A percentile compares a stretch with the other conserved stretches of the same genome.
These are phyloP conservation scores for Sarcophaga variegata DNA, from an alignment of 2,888 invertebrate species.

Conservation along the genomic window DNA sequence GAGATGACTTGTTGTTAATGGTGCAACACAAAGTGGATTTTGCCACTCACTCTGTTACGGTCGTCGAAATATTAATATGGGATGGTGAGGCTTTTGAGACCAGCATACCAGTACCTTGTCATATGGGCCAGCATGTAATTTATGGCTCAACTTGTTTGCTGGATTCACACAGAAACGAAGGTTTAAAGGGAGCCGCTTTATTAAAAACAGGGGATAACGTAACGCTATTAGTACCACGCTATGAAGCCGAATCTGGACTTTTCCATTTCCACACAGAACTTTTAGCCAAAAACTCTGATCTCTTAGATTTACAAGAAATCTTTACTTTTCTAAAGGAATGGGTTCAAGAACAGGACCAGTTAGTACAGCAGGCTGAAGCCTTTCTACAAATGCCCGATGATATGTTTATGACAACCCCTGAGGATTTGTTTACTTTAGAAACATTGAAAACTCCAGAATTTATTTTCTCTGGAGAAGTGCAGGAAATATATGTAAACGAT, in stretches of 20 bases:
- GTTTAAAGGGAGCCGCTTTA: constrained; percentile 77
- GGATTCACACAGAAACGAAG: constrained; percentile 77
- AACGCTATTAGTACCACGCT: constrained; percentile 78
- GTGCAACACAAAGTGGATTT: constrained; percentile 81
- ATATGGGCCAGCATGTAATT: constrained; percentile 72
- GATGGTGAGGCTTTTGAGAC: constrained; percentile 80
- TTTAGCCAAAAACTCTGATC: constrained; percentile 76
- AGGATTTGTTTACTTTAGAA: constrained; percentile 66
- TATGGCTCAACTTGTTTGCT: constrained; percentile 79
- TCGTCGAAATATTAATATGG: constrained; percentile 81
- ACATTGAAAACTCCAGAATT: constrained; percentile 73
- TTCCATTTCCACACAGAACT: constrained; percentile 78
- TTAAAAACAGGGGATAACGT: constrained; percentile 74
- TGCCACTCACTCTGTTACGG: constrained; percentile 77
- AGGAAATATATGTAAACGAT: constrained; percentile 75
- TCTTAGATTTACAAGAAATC: constrained; percentile 77
- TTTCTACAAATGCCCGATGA: constrained; percentile 59
- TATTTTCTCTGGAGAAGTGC: constrained; percentile 73
- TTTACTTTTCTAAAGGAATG: constrained; percentile 75
- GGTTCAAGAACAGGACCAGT: constrained; percentile 76
- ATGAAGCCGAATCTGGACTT: constrained; percentile 77
- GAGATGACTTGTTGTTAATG: constrained; percentile 81
- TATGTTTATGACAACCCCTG: neutral
- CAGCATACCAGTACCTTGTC: constrained; percentile 78
- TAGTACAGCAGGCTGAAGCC: constrained; percentile 71